These are phyloP conservation scores for Catonia carolina DNA, from an alignment of 2,888 invertebrate genomes.

Conservation along the genomic window DNA sequence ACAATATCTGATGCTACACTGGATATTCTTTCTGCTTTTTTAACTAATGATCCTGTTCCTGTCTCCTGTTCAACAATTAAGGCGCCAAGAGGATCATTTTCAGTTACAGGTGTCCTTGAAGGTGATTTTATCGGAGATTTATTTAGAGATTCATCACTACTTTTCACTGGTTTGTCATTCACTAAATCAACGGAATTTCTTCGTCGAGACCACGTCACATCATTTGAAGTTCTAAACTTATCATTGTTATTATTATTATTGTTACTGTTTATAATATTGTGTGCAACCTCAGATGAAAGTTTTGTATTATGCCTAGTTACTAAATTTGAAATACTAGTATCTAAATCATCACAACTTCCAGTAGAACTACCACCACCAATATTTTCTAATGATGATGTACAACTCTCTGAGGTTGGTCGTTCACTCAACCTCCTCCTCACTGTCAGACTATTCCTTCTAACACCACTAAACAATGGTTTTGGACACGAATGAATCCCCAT, in stretches of 20 bases:
- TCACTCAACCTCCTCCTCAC: constrained; percentile 21
- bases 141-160: constrained; percentile 25
- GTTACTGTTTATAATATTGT: constrained; percentile 21
- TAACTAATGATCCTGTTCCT: too few species aligned
- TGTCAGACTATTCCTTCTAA: background rate
- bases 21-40: background rate
- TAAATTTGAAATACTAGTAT: constrained; percentile 1
- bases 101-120: constrained; percentile 77
- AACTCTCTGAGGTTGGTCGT: constrained; percentile 29
- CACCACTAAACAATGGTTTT: constrained; percentile 30
- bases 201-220: constrained; percentile 5
- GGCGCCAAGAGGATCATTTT: constrained; percentile 88
- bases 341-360: constrained; percentile 30
- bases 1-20: constrained; percentile 33
- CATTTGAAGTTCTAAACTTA: too few species aligned
- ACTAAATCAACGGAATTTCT: constrained; percentile 10
- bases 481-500: background rate
- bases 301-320: constrained; percentile 24
- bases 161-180: constrained; percentile 8
- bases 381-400: constrained; percentile 36
- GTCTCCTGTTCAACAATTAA: constrained; percentile 44
- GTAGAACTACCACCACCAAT: constrained; percentile 31
- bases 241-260: constrained; percentile 20
- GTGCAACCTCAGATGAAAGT: constrained; percentile 29
- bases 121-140: constrained; percentile 40